phyloP scores from a whole-genome alignment of 2,113 vertebrate species.

The Antigone vipio region DNA sequence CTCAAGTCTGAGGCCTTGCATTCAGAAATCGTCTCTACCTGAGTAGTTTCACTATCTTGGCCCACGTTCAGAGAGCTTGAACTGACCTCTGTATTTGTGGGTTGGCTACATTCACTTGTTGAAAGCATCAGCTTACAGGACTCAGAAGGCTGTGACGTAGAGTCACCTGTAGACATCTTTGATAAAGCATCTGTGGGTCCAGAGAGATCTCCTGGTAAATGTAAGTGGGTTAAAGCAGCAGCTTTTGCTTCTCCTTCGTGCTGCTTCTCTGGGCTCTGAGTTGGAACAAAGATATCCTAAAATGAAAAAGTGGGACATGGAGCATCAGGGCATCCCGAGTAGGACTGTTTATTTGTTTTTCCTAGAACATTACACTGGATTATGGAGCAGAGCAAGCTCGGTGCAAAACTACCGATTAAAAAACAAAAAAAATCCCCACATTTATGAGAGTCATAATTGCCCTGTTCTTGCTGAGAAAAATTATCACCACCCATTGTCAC shows the following conservation, averaged over 20 bases:
- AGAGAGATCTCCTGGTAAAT: slow-evolving; percentile 42
- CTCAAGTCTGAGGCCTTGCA: slow-evolving; percentile 4
- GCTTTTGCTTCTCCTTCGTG: slow-evolving; percentile 42
- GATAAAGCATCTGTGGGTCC: slow-evolving; percentile 30
- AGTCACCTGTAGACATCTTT: slow-evolving; percentile 27
- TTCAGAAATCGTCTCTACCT: slow-evolving; percentile 67
- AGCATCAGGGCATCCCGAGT: not conserved
- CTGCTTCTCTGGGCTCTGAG: slow-evolving; percentile 79
- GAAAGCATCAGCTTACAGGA: slow-evolving; percentile 81
- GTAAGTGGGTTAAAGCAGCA: slow-evolving; percentile 7
- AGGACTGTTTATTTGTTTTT: not conserved
- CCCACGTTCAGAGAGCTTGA: slow-evolving; percentile 40
- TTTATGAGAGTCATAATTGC: not conserved
- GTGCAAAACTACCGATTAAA: not conserved
- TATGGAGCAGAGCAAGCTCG: not conserved
- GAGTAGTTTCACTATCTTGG: slow-evolving; percentile 80
- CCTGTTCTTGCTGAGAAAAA: not conserved
- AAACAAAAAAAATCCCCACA: too few relatives aligned
- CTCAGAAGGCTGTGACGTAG: slow-evolving; percentile 47
- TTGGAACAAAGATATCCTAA: slow-evolving; percentile 91
- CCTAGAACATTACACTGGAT: not conserved
- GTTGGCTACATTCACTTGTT: slow-evolving; percentile 69
- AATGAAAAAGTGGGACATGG: not conserved
- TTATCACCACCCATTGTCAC: not conserved
- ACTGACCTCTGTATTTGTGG: slow-evolving; percentile 6